Conservation (phyloP, 2,113 vertebrate species). For the Tragelaphus strepsiceros region DNA sequence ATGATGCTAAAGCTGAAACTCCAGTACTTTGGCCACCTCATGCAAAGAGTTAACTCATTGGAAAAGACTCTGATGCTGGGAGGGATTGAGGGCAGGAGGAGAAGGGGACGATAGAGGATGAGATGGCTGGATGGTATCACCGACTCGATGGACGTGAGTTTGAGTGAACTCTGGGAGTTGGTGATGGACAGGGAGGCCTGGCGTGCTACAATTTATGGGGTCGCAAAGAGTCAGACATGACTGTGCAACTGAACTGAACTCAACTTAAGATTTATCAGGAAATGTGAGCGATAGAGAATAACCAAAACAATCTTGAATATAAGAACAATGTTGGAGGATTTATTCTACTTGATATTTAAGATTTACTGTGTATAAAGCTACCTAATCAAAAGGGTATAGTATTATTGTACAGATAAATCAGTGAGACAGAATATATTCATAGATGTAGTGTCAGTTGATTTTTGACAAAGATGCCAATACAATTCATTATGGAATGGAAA, state of each 20-base stretch:
- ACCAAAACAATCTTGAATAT: neutral
- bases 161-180: rapidly evolving
- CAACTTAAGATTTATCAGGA: neutral
- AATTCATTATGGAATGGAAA: neutral
- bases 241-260: too few relatives aligned
- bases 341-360: neutral
- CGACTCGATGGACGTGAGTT: too few relatives aligned
- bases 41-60: too few relatives aligned
- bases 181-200: too few relatives aligned
- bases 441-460: neutral
- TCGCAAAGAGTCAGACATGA: too few relatives aligned
- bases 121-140: too few relatives aligned
- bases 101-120: too few relatives aligned
- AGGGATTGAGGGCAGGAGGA: too few relatives aligned
- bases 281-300: neutral
- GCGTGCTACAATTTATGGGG: too few relatives aligned
- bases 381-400: neutral
- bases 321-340: neutral
- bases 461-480: neutral
- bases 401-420: neutral
- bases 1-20: too few relatives aligned
- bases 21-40: too few relatives aligned
- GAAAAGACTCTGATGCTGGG: too few relatives aligned
- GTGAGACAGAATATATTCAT: neutral
- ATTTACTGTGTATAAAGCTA: neutral